Base-by-base conservation (phyloP, 2,888 invertebrate species). In the Spisula solida region DNA sequence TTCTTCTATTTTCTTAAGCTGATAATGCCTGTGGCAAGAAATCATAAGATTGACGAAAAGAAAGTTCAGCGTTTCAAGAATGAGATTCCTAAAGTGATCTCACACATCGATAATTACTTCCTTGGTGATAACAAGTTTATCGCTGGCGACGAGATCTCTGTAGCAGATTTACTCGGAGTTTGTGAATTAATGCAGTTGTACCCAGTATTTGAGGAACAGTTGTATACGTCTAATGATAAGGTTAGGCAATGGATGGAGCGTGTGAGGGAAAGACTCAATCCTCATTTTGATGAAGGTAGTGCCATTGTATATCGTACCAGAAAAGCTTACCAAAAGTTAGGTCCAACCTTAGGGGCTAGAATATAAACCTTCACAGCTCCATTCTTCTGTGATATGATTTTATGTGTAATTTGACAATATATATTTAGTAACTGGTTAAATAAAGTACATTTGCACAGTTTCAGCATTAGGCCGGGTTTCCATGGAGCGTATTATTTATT, bases 121-220 rank as follows among this genome's bases (percentile, higher is more conserved):
- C 93, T 96, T 25, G 94, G 93, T 47, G 94, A 95, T 34, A 86
- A 90, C 51, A 92, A 93, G 6, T 96, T 93, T 88, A 88, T 96
- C 10, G 92, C 92, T 85, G 95, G 96, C 0, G 51, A 56, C 56
- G 88, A 94, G 31, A 93, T 96, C 29, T 94, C 95, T 1, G 93
- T 96, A 1, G 96, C 96, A n/a, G 96, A 96, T 88, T 86, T 96
- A 4, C 90, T 96, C 10, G 95, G 94, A 8, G 94, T 94, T 8
- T 96, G 96, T 92, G 96, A 96, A 88, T 86, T 96, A 56, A 94
- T 94, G 93, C 96, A 96, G 93, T 91, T 96, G 20, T 91, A 94
- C 60, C 94, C 93, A 0, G 94, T 95, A 8, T 90, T 92, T 75
- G 95, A 95, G 60, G 94, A 95, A n/a, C 91, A 91, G 0, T 25